Evolutionary conservation across 2,888 invertebrate genomes (phyloP), one percentile per base, ranked within the genome.

Genomic region (Drosophila paucipuncta): DNA sequence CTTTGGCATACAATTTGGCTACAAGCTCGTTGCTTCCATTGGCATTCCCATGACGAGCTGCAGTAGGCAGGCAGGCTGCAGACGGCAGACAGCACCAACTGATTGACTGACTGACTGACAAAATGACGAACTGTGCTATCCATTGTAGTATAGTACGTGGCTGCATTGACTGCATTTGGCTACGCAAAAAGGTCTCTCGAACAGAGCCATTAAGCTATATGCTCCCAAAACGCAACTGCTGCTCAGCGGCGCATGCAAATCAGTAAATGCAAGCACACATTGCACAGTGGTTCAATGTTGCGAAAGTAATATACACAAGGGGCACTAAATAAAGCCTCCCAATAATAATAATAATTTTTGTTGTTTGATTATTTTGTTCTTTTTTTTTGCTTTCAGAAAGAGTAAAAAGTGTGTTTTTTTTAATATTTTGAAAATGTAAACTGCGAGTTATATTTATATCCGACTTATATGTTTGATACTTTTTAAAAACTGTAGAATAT

Each of bases 221-320:
- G 67, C 81, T 68, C 53, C 63, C 66, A 64, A 78, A 78, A 53
- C 50, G 65, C 74, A 70, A 57, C 76, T 41, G 55, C 62, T 76
- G 80, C 71, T 69, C 83, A 85, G 74, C 69, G 60, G 74, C 60
- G 77, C 80, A 85, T 82, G 82, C 83, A 85, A 82, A 76, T 43
- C 68, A 71, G 63, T 49, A 62, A 47, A 37, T 41, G 50, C 43
- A 39, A 30, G 41, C 66, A 25, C 25, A 16, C 16, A 25, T 28
- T 10, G 64, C 68, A 78, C 78, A 75, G 80, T 78, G 80, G 67
- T 22, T 47, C 11, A 13, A 22, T 35, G 11, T 10, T 41, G 3
- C 28, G 61, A 11, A 52, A 52, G 43, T 30, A 9, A 53, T 30
- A 4, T 10, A 13, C 18, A 50, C n/a, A 7, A 11, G 16, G 22